Evolutionary conservation across 2,797 vertebrate genomes (phyloP).

Genomic region (Zalophus californianus): DNA sequence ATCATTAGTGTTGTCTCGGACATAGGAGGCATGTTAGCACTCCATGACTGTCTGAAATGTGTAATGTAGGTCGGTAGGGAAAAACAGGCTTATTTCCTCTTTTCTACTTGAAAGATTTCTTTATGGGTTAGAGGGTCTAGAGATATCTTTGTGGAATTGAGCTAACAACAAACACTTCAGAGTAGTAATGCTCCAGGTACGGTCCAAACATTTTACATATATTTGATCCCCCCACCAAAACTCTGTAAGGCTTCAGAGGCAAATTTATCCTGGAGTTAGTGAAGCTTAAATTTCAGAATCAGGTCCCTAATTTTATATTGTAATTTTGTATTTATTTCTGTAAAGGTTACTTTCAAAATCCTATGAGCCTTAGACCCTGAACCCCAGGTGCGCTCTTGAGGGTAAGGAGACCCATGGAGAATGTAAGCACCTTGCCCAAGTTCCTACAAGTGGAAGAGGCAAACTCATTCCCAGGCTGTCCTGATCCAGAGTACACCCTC

Average conservation of each 20-base stretch:
- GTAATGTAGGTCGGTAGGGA: background rate
- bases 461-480: background rate
- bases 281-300: background rate
- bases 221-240: background rate
- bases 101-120: background rate
- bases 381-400: background rate
- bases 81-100: background rate
- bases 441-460: background rate
- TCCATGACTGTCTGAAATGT: background rate
- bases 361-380: background rate
- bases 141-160: background rate
- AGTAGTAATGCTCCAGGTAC: background rate
- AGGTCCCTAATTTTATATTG: background rate
- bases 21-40: background rate
- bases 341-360: background rate
- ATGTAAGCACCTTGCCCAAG: background rate
- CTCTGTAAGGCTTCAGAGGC: background rate
- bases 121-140: background rate
- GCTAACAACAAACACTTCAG: background rate
- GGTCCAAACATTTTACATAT: background rate
- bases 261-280: background rate
- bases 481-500: background rate
- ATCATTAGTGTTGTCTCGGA: background rate
- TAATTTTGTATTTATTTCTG: background rate
- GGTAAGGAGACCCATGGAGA: background rate